Conservation (phyloP, 2,888 invertebrate genomes). For the Callinectes sapidus region DNA sequence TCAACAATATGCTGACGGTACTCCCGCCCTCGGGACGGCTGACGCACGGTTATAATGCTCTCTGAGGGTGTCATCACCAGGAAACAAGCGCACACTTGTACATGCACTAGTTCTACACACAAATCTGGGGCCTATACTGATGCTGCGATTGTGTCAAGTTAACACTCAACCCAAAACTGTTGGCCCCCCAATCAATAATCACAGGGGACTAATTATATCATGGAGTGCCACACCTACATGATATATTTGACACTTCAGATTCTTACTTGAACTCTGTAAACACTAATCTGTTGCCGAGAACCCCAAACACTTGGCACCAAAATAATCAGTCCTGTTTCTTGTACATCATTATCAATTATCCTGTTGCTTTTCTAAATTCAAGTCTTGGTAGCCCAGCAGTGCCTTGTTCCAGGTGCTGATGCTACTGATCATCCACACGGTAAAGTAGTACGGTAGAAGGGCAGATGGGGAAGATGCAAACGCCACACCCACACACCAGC, state of each 20-base stretch:
- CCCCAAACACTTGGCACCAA: constrained; percentile 66
- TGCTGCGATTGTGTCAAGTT: constrained; percentile 53
- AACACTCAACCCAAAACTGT: constrained; percentile 59
- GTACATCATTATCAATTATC: constrained; percentile 43
- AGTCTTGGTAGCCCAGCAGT: constrained; percentile 44
- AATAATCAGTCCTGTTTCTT: constrained; percentile 42
- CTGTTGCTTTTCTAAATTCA: constrained; percentile 45
- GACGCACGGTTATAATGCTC: constrained; percentile 62
- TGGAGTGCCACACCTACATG: constrained; percentile 53
- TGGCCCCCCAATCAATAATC: constrained; percentile 65
- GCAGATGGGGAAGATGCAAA: constrained; percentile 34
- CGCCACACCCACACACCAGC: constrained; percentile 33
- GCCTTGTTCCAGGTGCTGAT: constrained; percentile 39
- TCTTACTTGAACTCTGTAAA: constrained; percentile 57
- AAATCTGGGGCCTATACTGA: constrained; percentile 62
- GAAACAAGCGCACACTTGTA: constrained; percentile 60
- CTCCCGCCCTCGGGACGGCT: constrained; percentile 53
- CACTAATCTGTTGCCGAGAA: constrained; percentile 50
- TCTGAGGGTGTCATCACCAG: constrained; percentile 49
- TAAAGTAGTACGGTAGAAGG: constrained; percentile 32
- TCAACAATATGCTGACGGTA: constrained; percentile 63
- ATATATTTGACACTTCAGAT: constrained; percentile 56
- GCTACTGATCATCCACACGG: constrained; percentile 6
- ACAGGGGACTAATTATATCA: constrained; percentile 61
- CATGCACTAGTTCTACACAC: constrained; percentile 70